Conservation (phyloP, 2,797 vertebrate species). For the Hoplostethus mediterraneus region DNA sequence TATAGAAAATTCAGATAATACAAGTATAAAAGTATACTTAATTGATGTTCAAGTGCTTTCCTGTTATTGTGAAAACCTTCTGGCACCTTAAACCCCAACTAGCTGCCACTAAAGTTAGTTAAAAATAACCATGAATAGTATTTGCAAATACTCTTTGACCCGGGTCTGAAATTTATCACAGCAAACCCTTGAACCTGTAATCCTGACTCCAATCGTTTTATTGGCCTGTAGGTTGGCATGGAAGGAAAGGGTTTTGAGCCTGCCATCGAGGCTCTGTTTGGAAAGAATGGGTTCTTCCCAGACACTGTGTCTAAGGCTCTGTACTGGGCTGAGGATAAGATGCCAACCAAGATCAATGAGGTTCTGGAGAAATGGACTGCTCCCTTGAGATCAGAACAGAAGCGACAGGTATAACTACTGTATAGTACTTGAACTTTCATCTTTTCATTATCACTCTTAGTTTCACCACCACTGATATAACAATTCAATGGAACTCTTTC, state of each 20-base stretch:
- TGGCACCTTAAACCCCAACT: neutral
- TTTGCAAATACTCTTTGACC: neutral
- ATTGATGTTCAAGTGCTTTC: neutral
- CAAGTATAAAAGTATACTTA: no score
- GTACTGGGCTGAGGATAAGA: constrained; percentile 90
- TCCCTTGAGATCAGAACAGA: constrained; percentile 73
- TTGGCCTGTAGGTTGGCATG: constrained; percentile 87
- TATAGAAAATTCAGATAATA: no score
- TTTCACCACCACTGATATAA: constrained; percentile 5
- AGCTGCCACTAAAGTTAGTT: no score
- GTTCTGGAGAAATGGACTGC: constrained; percentile 87
- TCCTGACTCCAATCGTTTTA: constrained; percentile 10
- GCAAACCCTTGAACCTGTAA: neutral
- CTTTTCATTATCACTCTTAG: neutral
- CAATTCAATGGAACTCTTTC: neutral
- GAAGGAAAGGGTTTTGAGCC: constrained; percentile 94
- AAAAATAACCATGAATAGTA: neutral
- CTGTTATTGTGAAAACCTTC: neutral
- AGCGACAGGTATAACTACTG: constrained; percentile 46
- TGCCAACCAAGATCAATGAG: constrained; percentile 86
- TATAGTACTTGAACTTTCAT: constrained; percentile 15
- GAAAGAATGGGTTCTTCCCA: constrained; percentile 94
- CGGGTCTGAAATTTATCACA: neutral
- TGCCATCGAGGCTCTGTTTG: constrained; percentile 92
- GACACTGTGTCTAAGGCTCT: constrained; percentile 89